These are phyloP conservation scores for Aphodius sticticus DNA, from an alignment of 2,888 invertebrate species.

Conservation along the genomic window DNA sequence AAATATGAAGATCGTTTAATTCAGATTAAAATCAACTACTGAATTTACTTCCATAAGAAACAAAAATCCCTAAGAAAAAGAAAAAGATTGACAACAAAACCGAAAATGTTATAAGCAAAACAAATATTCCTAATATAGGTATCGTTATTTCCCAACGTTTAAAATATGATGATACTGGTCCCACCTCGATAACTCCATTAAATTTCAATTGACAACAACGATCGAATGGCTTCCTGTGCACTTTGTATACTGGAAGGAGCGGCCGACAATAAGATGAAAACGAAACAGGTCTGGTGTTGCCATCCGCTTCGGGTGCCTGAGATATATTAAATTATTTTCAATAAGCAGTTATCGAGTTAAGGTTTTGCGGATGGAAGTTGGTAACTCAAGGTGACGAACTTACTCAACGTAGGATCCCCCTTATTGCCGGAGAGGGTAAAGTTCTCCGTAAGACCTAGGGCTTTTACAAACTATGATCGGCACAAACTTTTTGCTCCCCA, in stretches of 20 bases:
- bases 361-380: conserved; percentile 41
- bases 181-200: neutral
- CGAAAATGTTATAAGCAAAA: no score
- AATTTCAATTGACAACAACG: neutral
- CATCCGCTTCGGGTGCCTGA: neutral
- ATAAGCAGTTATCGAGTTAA: conserved; percentile 47
- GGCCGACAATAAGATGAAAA: neutral
- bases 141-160: no score
- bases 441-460: conserved; percentile 37
- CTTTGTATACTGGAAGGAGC: neutral
- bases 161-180: neutral
- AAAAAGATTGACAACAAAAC: no score
- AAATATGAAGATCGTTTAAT: no score
- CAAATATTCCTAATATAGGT: no score
- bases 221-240: neutral
- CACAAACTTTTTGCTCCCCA: conserved; percentile 31
- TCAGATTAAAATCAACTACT: no score
- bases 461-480: conserved; percentile 38
- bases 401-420: conserved; percentile 42
- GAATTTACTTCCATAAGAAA: no score
- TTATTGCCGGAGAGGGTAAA: conserved; percentile 32
- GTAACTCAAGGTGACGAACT: conserved; percentile 45
- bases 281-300: neutral
- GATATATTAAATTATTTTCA: conserved; percentile 48
- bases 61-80: no score